A percentile compares a stretch with the other conserved stretches of the same genome.
Conservation (phyloP, 2,797 vertebrate genomes). For the Sebastes reedi region DNA sequence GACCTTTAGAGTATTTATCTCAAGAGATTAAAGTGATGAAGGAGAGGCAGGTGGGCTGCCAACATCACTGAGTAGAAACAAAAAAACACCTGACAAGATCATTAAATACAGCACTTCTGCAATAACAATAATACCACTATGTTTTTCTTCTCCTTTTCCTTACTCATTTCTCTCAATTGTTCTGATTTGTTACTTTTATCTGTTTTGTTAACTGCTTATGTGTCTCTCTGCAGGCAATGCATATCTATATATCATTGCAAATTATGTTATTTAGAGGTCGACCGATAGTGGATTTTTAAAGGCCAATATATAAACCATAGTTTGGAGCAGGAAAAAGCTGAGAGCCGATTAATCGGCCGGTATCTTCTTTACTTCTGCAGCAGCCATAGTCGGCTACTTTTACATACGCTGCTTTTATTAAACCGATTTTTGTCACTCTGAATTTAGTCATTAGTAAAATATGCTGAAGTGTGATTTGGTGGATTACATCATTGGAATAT, state of each 20-base stretch:
- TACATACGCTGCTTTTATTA: too few species aligned
- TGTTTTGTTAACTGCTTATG: not conserved
- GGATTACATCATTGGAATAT: too few species aligned
- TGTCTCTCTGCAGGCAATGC: not conserved
- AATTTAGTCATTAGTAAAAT: too few species aligned
- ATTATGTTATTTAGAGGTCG: not conserved
- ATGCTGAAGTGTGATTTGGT: too few species aligned
- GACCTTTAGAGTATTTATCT: not conserved
- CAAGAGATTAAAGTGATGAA: constrained; percentile 45
- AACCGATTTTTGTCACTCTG: too few species aligned
- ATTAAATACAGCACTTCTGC: not conserved
- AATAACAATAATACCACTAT: not conserved
- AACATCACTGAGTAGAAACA: not conserved
- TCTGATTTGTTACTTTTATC: not conserved
- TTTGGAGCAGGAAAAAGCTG: too few species aligned
- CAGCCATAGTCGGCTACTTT: too few species aligned
- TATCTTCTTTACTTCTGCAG: too few species aligned
- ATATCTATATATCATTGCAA: not conserved
- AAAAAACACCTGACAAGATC: not conserved
- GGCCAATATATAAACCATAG: too few species aligned
- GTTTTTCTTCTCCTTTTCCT: too few species aligned
- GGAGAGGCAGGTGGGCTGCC: constrained; percentile 53
- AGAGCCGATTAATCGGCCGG: too few species aligned
- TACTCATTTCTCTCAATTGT: not conserved
- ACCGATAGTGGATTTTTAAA: too few species aligned